Evolutionary conservation across 2,888 invertebrate species (phyloP).

Genomic region (Synanthedon andrenaeformis): DNA sequence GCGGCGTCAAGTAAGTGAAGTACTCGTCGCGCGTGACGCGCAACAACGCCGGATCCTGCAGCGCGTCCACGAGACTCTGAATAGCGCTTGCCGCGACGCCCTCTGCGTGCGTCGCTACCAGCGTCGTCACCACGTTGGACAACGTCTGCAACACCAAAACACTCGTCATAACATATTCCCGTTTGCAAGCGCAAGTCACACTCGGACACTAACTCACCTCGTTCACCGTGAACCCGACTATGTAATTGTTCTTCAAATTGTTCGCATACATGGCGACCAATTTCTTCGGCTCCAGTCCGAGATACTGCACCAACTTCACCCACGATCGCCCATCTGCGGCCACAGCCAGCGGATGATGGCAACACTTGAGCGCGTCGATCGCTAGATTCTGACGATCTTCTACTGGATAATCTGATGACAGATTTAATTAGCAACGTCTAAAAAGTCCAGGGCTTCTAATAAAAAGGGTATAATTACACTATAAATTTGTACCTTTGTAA

Average conservation of each 20-base stretch:
- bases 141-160: constrained; percentile 51
- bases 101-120: constrained; percentile 75
- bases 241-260: constrained; percentile 72
- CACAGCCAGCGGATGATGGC: constrained; percentile 80
- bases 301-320: constrained; percentile 72
- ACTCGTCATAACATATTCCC: too few species aligned
- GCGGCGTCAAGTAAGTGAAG: constrained; percentile 78
- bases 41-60: constrained; percentile 75
- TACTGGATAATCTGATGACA: constrained; percentile 34
- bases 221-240: constrained; percentile 62
- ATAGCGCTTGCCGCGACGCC: constrained; percentile 75
- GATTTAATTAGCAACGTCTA: background rate
- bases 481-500: constrained; percentile 35
- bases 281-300: constrained; percentile 68
- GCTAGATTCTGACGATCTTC: constrained; percentile 73
- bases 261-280: constrained; percentile 71
- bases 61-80: constrained; percentile 66
- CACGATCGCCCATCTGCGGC: constrained; percentile 74
- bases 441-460: too few species aligned
- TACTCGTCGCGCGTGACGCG: constrained; percentile 77
- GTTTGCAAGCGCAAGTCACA: background rate
- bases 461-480: background rate
- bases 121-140: constrained; percentile 79
- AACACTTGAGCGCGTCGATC: constrained; percentile 75
- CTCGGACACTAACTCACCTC: constrained; percentile 26